Conservation (phyloP, 1,140 invertebrate genomes). For the Lasaia peninsularis region DNA sequence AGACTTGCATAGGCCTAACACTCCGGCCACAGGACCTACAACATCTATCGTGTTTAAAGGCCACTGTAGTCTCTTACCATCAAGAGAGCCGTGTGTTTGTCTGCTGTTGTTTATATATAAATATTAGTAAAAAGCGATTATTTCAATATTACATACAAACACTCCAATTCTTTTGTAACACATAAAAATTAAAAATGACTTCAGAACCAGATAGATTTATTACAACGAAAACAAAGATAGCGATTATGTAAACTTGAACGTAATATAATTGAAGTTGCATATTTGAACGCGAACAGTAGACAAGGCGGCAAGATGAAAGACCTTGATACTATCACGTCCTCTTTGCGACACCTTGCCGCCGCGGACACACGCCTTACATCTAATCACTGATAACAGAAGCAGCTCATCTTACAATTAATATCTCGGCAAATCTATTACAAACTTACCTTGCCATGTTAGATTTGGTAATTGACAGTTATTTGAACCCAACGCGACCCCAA, state of each 20-base stretch:
- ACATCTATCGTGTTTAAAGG: too few species aligned
- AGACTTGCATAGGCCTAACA: too few species aligned
- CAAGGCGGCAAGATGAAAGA: conserved; percentile 55
- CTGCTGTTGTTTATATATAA: too few species aligned
- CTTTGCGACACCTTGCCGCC: conserved; percentile 61
- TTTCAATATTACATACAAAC: too few species aligned
- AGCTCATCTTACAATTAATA: conserved; percentile 57
- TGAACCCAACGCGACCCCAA: background rate
- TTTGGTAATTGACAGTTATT: conserved; percentile 29
- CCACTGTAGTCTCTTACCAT: too few species aligned
- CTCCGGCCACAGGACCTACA: too few species aligned
- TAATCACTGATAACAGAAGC: conserved; percentile 52
- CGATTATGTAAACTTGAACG: conserved; percentile 4
- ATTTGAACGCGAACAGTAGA: conserved; percentile 2
- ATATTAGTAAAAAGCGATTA: too few species aligned
- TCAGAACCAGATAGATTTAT: background rate
- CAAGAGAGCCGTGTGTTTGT: too few species aligned
- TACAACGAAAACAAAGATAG: conserved; percentile 2
- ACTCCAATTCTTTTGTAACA: too few species aligned
- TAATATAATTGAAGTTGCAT: conserved; percentile 3
- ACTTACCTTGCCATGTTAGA: conserved; percentile 22
- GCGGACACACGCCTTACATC: conserved; percentile 49
- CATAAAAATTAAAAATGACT: too few species aligned
- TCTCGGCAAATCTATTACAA: conserved; percentile 42
- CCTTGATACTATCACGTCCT: conserved; percentile 44